phyloP scores from a whole-genome alignment of 2,888 invertebrate species.

The Augochlorella aurata region DNA sequence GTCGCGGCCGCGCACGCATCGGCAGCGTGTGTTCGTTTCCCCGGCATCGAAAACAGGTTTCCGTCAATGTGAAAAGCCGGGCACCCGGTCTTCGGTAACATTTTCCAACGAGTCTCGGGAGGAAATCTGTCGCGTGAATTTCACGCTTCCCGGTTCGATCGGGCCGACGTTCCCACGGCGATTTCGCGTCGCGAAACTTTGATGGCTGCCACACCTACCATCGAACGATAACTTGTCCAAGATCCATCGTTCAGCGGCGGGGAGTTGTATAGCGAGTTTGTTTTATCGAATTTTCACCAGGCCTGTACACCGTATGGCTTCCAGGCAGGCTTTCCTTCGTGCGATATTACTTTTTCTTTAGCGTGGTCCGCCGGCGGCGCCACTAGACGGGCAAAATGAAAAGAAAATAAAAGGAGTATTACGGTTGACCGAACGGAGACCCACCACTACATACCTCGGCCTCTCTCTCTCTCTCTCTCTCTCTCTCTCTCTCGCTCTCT shows the following conservation, averaged over 20 bases:
- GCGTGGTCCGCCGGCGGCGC: not conserved
- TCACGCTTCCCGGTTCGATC: constrained; percentile 64
- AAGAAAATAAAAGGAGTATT: constrained; percentile 51
- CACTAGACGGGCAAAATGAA: constrained; percentile 44
- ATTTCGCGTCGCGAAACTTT: constrained; percentile 69
- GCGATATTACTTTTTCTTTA: constrained; percentile 59
- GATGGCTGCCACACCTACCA: constrained; percentile 64
- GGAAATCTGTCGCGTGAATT: constrained; percentile 69
- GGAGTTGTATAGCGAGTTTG: constrained; percentile 62
- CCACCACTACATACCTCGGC: not conserved
- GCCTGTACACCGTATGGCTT: constrained; percentile 50
- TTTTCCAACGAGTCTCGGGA: constrained; percentile 61
- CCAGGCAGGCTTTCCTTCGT: constrained; percentile 51
- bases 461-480: not conserved
- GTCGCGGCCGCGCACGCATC: constrained; percentile 10
- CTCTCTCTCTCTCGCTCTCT: not conserved
- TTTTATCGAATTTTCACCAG: constrained; percentile 64
- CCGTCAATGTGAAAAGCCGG: constrained; percentile 40
- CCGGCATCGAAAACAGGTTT: constrained; percentile 23
- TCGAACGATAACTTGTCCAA: constrained; percentile 65
- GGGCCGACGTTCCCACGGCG: constrained; percentile 66
- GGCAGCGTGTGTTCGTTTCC: constrained; percentile 19
- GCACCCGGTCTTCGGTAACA: constrained; percentile 48
- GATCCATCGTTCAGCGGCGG: constrained; percentile 56
- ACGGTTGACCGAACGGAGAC: constrained; percentile 44